Evolutionary conservation across 2,888 invertebrate genomes (phyloP), one percentile per base, ranked within the genome.

Genomic region (Trichopria drosophilae): DNA sequence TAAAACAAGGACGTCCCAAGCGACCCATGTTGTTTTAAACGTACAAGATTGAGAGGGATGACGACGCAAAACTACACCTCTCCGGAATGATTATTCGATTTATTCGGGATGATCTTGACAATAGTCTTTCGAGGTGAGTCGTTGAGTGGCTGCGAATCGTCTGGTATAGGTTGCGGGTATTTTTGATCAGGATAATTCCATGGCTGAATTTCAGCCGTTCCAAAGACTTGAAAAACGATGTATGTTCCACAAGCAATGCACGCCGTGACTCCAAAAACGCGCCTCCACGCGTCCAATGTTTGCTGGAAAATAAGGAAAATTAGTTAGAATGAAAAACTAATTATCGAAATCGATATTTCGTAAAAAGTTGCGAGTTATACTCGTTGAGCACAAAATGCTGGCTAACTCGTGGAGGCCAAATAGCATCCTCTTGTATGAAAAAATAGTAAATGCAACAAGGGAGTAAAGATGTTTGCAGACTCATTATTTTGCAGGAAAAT

Each of bases 221-320:
- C 86, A 69, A 82, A 85, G 34, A 84, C 76, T 72, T 86, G 86
- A 65, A 81, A 86, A 36, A 83, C 76, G 1, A 82, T 59, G 65
- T 85, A 86, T 0, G 86, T 86, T 10, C 76, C 73, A 42, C 83
- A 79, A 0, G 84, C 78, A 6, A 86, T 80, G 34, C 78, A 75
- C 3, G 83, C 79, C n/a, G 85, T 79, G 23, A 84, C 76, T 41
- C 79, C 80, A 64, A 85, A 86, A n/a, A 85, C 84, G 43, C 75
- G 79, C 45, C 83, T 77, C 86, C 86, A 86, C 36, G 84, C 81
- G 4, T 80, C 77, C 49, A 76, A 66, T 22, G 72, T 68, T 67
- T 75, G 76, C 76, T 78, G 62, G 23, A 61, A 52, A 32, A 53
- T 42, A 48, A 46, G 29, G 29, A 10, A 45, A 34, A 34, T 26